These are phyloP conservation scores for Crotalus tigris DNA, from an alignment of 2,113 vertebrate genomes.

Conservation along the genomic window DNA sequence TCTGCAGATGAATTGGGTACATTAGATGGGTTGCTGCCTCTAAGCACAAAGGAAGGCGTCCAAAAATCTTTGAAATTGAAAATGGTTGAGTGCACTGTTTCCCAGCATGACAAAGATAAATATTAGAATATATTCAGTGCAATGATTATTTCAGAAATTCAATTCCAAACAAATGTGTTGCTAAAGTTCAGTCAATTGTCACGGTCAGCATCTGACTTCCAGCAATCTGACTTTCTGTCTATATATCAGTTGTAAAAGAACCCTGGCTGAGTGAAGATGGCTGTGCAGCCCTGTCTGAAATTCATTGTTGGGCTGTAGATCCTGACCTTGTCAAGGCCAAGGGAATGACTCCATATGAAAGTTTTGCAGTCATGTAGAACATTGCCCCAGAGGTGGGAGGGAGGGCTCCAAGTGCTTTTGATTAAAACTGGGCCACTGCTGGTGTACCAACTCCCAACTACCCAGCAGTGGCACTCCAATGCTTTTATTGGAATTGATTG, in stretches of 20 bases:
- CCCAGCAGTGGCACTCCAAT: background rate
- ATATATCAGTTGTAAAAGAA: background rate
- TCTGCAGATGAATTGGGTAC: background rate
- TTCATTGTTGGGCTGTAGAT: background rate
- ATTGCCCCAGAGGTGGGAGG: background rate
- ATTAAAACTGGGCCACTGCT: background rate
- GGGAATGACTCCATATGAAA: background rate
- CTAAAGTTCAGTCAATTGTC: background rate
- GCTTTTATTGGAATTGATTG: background rate
- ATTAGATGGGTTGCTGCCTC: background rate
- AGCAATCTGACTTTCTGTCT: background rate
- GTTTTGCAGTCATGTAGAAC: background rate
- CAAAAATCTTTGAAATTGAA: background rate
- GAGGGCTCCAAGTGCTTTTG: background rate
- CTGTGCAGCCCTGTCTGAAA: background rate
- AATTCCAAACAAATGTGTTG: background rate
- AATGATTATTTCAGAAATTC: background rate
- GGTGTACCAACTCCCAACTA: background rate
- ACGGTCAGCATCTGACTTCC: background rate
- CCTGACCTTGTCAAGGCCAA: background rate
- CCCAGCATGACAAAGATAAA: background rate
- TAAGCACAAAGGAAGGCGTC: background rate
- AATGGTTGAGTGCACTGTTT: background rate
- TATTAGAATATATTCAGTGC: background rate
- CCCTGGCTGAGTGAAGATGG: background rate